A percentile compares a stretch with the other conserved stretches of the same genome.
Conservation (phyloP, 2,888 invertebrate genomes). For the Dimorphilus gyrociliatus region DNA sequence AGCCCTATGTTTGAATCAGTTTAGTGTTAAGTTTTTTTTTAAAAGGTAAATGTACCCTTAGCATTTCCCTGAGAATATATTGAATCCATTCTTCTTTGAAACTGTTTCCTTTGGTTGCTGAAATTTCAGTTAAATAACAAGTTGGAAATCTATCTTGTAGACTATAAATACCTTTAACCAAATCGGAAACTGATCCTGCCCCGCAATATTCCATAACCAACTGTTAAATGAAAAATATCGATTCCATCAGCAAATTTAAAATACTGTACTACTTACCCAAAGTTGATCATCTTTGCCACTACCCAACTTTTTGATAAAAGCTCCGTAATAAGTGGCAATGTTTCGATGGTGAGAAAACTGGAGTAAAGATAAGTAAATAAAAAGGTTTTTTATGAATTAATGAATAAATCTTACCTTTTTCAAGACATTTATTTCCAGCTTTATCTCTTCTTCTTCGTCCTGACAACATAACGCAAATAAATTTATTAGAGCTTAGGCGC, state of each 20-base stretch:
- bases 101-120: constrained; percentile 83
- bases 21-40: too few species aligned
- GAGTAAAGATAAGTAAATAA: constrained; percentile 8
- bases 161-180: constrained; percentile 61
- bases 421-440: constrained; percentile 96
- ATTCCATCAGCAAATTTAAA: too few species aligned
- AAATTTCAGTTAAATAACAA: constrained; percentile 8
- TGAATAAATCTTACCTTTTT: constrained; percentile 51
- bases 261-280: constrained; percentile 50
- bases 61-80: constrained; percentile 79
- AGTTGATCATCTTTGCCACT: constrained; percentile 97
- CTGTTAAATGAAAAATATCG: constrained; percentile 6
- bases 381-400: constrained; percentile 1
- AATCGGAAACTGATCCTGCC: constrained; percentile 93
- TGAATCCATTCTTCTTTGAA: constrained; percentile 99
- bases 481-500: neutral
- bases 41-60: constrained; percentile 40
- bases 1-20: too few species aligned
- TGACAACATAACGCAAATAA: too few species aligned
- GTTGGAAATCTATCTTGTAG: too few species aligned
- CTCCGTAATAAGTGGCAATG: constrained; percentile 99
- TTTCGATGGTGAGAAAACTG: constrained; percentile 59
- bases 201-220: constrained; percentile 98
- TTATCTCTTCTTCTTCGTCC: constrained; percentile 99
- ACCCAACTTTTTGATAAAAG: constrained; percentile 97